phyloP scores from a whole-genome alignment of 2,113 vertebrate genomes.

The Girardinichthys multiradiatus region DNA sequence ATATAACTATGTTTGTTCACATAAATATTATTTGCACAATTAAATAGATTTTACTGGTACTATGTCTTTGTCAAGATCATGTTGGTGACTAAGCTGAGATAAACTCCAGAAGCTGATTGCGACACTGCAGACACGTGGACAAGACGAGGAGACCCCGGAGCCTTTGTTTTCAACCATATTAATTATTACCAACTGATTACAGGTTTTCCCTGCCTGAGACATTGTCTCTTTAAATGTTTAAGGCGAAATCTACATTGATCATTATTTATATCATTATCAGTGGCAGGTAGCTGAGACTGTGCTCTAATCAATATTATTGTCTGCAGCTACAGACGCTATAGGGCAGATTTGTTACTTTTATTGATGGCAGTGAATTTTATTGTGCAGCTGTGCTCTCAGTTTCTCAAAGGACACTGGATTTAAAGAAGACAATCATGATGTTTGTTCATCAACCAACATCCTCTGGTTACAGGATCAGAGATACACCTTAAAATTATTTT shows the following conservation, averaged over 20 bases:
- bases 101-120: conserved; percentile 37
- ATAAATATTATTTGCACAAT: conserved; percentile 74
- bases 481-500: conserved; percentile 3
- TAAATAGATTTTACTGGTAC: conserved; percentile 66
- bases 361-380: conserved; percentile 20
- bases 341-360: conserved; percentile 1
- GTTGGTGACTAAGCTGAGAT: conserved; percentile 36
- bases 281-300: conserved; percentile 9
- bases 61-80: conserved; percentile 42
- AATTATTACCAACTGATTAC: background rate
- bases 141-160: conserved; percentile 69
- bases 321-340: background rate
- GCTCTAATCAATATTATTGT: conserved; percentile 26
- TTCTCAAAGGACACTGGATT: background rate
- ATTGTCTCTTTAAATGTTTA: conserved; percentile 1
- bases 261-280: background rate
- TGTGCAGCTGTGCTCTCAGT: conserved; percentile 11
- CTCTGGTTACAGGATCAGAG: background rate
- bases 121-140: conserved; percentile 47
- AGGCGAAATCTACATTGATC: background rate
- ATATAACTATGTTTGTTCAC: conserved; percentile 81
- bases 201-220: background rate
- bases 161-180: conserved; percentile 23
- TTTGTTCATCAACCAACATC: background rate
- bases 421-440: background rate